phyloP scores from a whole-genome alignment of 2,797 vertebrate genomes.

The Bovichtus variegatus region DNA sequence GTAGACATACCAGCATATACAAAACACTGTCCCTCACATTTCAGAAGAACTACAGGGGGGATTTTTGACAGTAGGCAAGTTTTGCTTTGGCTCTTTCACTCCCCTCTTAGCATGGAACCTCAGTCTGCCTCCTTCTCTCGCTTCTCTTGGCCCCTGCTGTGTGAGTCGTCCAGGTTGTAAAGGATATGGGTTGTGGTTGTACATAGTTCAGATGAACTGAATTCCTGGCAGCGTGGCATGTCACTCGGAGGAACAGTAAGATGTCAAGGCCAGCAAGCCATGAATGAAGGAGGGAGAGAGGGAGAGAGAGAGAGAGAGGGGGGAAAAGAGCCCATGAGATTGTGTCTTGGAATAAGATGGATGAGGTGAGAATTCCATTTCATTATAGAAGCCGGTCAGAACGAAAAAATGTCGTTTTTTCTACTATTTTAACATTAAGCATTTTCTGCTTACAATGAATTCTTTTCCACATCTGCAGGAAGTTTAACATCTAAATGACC shows the following conservation, averaged over 20 bases:
- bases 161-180: slow-evolving; percentile 68
- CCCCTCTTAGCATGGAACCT: slow-evolving; percentile 26
- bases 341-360: slow-evolving; percentile 67
- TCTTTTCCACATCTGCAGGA: slow-evolving; percentile 43
- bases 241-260: slow-evolving; percentile 66
- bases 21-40: slow-evolving; percentile 34
- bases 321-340: slow-evolving; percentile 41
- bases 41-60: slow-evolving; percentile 27
- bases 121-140: slow-evolving; percentile 38
- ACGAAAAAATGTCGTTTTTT: background rate
- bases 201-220: slow-evolving; percentile 72
- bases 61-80: slow-evolving; percentile 44
- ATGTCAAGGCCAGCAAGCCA: slow-evolving; percentile 59
- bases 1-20: slow-evolving; percentile 26
- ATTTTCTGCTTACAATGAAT: slow-evolving; percentile 41
- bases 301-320: slow-evolving; percentile 6
- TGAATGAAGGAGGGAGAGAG: slow-evolving; percentile 46
- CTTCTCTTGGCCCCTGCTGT: slow-evolving; percentile 32
- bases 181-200: slow-evolving; percentile 66
- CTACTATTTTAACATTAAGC: slow-evolving; percentile 18
- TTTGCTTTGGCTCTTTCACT: slow-evolving; percentile 21
- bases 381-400: slow-evolving; percentile 49
- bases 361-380: slow-evolving; percentile 76
- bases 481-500: slow-evolving; percentile 30
- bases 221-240: slow-evolving; percentile 68